Evolutionary conservation across 2,797 vertebrate species (phyloP).

Genomic region (Ctenochaetus hawaiiensis): DNA sequence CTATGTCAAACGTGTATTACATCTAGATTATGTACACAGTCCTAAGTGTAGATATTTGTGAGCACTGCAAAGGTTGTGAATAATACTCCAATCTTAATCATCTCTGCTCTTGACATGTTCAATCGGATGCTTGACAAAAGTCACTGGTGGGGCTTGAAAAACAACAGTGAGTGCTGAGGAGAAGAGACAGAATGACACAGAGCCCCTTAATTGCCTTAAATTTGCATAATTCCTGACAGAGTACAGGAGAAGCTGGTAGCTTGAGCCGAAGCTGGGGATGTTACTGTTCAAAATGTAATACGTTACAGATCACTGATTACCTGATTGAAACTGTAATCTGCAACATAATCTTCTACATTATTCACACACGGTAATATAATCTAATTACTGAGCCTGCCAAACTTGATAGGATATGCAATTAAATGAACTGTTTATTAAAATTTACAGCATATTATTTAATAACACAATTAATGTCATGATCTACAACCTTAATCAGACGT

Average conservation of each 20-base stretch:
- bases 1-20: neutral
- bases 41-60: neutral
- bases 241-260: conserved; percentile 45
- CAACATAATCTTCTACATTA: conserved; percentile 74
- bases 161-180: conserved; percentile 53
- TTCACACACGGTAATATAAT: conserved; percentile 69
- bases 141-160: conserved; percentile 58
- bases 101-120: conserved; percentile 62
- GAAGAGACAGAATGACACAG: conserved; percentile 60
- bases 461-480: conserved; percentile 58
- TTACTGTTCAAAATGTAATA: conserved; percentile 71
- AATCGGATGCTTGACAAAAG: conserved; percentile 67
- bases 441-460: conserved; percentile 64
- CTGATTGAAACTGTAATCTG: conserved; percentile 80
- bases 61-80: conserved; percentile 42
- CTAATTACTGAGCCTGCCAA: conserved; percentile 67
- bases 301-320: conserved; percentile 78
- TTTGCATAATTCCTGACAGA: conserved; percentile 70
- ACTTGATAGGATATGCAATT: conserved; percentile 62
- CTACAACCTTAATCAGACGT: conserved; percentile 47
- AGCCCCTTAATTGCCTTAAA: conserved; percentile 70
- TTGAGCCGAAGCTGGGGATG: conserved; percentile 48
- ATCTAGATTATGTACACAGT: neutral
- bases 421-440: conserved; percentile 62
- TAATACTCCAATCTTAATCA: conserved; percentile 66